Percentiles rank a stretch among this genome's conserved stretches.
Conservation (phyloP, 2,797 vertebrate genomes). For the Propithecus deckenii region DNA sequence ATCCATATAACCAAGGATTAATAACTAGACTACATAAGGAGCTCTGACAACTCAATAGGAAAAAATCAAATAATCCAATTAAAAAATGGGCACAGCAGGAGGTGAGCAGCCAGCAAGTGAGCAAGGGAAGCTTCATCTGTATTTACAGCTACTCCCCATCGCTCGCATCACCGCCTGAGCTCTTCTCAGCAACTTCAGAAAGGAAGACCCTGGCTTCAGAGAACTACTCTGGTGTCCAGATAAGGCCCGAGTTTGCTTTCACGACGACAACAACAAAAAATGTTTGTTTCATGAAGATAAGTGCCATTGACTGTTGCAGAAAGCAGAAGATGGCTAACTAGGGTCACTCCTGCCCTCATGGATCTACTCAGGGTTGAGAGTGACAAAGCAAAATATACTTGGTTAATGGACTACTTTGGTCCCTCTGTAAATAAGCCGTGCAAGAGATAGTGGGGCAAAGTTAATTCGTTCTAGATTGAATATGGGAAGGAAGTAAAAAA, state of each 20-base stretch:
- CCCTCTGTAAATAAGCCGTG: background rate
- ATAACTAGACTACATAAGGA: no score
- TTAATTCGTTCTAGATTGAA: background rate
- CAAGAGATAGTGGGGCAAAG: background rate
- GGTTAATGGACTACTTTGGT: background rate
- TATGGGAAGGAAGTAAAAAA: background rate
- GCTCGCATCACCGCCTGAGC: no score
- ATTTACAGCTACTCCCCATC: no score
- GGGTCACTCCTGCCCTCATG: background rate
- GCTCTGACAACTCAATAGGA: no score
- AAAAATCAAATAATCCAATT: no score
- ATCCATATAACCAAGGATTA: no score
- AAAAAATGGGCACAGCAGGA: no score
- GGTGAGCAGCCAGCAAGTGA: no score
- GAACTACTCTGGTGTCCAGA: background rate
- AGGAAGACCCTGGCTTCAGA: background rate
- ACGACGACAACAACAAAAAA: background rate
- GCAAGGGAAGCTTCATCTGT: no score
- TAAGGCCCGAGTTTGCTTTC: background rate
- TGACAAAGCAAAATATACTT: background rate
- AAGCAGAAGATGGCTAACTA: background rate
- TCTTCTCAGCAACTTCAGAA: background rate
- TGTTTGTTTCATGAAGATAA: background rate
- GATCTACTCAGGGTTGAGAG: background rate
- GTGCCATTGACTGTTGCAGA: background rate